Conservation (phyloP, 2,113 vertebrate genomes). For the Glaucidium brasilianum region DNA sequence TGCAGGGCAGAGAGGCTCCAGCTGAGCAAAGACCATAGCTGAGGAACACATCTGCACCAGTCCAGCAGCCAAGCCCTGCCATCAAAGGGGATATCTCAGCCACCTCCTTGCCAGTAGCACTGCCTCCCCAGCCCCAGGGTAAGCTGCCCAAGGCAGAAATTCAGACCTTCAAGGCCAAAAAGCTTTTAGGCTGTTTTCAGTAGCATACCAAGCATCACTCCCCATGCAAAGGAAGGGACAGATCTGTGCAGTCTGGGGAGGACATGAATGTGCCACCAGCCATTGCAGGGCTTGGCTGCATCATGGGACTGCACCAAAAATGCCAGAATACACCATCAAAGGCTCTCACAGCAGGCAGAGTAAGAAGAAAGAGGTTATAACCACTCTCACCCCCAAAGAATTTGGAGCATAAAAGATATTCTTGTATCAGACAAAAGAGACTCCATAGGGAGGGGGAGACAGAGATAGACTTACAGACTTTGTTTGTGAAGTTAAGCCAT, state of each 20-base stretch:
- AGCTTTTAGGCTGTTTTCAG: background rate
- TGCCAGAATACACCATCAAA: background rate
- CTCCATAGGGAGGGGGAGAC: background rate
- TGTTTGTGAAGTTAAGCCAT: slow-evolving; percentile 27
- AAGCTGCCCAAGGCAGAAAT: background rate
- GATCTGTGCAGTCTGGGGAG: background rate
- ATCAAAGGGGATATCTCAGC: background rate
- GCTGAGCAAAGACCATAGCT: background rate
- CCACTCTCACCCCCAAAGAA: background rate
- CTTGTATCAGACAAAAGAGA: background rate
- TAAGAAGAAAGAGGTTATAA: background rate
- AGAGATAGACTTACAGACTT: background rate
- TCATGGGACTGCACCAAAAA: background rate
- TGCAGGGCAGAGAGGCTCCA: background rate
- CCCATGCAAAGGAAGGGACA: background rate
- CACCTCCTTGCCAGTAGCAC: background rate
- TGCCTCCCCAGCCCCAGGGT: background rate
- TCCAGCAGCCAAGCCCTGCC: background rate
- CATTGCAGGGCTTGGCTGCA: background rate
- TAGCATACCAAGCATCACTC: background rate
- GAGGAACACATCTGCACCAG: background rate
- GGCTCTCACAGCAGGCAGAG: background rate
- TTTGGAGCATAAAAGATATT: background rate
- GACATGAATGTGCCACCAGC: background rate
- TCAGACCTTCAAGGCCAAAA: background rate